These are phyloP conservation scores for Laterallus jamaicensis DNA, from an alignment of 2,113 vertebrate species.

Conservation along the genomic window DNA sequence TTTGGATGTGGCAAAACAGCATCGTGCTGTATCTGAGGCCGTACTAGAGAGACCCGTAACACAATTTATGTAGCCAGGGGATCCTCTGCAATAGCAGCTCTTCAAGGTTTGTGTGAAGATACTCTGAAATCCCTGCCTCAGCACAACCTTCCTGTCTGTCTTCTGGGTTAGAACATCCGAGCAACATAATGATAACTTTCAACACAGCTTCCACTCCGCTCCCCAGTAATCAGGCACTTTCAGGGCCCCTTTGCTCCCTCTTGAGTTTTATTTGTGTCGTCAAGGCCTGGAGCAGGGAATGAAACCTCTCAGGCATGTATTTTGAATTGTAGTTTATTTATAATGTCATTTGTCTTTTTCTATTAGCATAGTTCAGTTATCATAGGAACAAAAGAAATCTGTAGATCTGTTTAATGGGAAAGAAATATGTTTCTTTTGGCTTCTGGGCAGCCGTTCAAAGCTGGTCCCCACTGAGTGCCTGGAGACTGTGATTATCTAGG, in stretches of 20 bases:
- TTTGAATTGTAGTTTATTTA: conserved; percentile 15
- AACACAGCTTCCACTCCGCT: neutral
- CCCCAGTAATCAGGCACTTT: neutral
- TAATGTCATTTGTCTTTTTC: neutral
- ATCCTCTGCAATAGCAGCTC: neutral
- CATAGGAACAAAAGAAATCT: conserved; percentile 12
- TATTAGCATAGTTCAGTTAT: neutral
- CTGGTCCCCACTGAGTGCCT: neutral
- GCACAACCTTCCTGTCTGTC: neutral
- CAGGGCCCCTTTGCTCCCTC: neutral
- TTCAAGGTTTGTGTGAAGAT: neutral
- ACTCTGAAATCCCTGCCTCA: neutral
- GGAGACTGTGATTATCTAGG: conserved; percentile 17
- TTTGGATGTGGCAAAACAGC: neutral
- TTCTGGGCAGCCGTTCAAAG: conserved; percentile 51
- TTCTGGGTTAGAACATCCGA: neutral
- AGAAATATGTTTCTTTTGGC: conserved; percentile 29
- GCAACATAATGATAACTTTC: neutral
- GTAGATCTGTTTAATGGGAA: conserved; percentile 22
- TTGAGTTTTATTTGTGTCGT: neutral
- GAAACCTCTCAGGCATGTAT: neutral
- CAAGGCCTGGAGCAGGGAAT: neutral
- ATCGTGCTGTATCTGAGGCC: neutral
- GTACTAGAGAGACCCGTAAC: accelerated
- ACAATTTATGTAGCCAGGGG: neutral